A percentile compares a stretch with the other conserved stretches of the same genome.
Conservation (phyloP, 2,888 invertebrate genomes). For the Drosophila algonquin region DNA sequence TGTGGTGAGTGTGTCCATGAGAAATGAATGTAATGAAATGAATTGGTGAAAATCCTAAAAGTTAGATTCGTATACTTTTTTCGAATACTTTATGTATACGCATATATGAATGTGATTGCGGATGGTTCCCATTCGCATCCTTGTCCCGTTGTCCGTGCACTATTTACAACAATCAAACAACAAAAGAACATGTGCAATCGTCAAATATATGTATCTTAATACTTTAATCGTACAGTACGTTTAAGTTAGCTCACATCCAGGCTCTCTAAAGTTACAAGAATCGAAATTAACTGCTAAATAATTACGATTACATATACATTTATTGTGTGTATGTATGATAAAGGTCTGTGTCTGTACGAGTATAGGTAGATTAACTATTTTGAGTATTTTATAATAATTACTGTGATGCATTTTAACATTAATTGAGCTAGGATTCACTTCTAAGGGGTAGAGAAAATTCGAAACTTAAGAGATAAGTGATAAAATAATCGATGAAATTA, state of each 20-base stretch:
- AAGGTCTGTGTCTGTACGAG: background rate
- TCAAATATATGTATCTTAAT: slow-evolving; percentile 58
- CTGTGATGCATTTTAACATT: slow-evolving; percentile 61
- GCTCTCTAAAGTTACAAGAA: slow-evolving; percentile 31
- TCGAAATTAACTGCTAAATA: slow-evolving; percentile 34
- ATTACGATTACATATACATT: slow-evolving; percentile 12
- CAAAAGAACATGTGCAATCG: slow-evolving; percentile 50
- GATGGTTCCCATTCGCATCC: background rate
- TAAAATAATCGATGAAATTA: slow-evolving; percentile 8
- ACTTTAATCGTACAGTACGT: slow-evolving; percentile 57
- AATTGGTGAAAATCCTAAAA: background rate
- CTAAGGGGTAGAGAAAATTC: slow-evolving; percentile 37
- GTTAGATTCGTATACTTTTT: slow-evolving; percentile 6
- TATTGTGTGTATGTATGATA: background rate
- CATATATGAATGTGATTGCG: slow-evolving; percentile 18
- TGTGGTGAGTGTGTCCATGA: background rate
- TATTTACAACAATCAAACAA: slow-evolving; percentile 70
- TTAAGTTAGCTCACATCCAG: slow-evolving; percentile 32
- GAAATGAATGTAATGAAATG: background rate
- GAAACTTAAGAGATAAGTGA: slow-evolving; percentile 24
- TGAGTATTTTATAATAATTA: slow-evolving; percentile 71
- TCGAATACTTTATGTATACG: background rate
- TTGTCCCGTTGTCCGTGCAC: slow-evolving; percentile 26
- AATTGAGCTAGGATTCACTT: slow-evolving; percentile 29
- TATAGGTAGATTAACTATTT: slow-evolving; percentile 38